Conservation (phyloP, 2,888 invertebrate genomes). For the Thereva unica region DNA sequence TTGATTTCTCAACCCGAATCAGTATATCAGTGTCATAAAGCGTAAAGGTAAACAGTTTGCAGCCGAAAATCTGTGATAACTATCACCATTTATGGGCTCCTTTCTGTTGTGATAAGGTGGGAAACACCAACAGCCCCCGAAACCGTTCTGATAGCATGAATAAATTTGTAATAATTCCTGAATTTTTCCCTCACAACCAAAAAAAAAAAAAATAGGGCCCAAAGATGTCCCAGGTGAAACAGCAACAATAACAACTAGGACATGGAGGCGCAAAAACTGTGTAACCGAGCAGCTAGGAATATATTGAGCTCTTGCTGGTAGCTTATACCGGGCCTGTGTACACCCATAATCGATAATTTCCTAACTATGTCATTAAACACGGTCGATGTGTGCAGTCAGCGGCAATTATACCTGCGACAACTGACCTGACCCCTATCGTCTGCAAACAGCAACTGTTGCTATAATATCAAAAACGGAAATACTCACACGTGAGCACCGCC, state of each 20-base stretch:
- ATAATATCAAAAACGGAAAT: constrained; percentile 16
- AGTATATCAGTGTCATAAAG: constrained; percentile 12
- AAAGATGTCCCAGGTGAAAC: too few relatives aligned
- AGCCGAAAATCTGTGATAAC: constrained; percentile 4
- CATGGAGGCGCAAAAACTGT: too few relatives aligned
- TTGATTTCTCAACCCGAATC: too few relatives aligned
- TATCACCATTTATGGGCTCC: constrained; percentile 26
- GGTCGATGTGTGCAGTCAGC: background rate
- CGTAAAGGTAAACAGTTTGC: constrained; percentile 27
- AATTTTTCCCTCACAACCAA: background rate
- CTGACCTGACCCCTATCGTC: constrained; percentile 14
- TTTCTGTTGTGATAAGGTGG: background rate
- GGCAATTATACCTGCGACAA: constrained; percentile 16
- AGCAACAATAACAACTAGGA: too few relatives aligned
- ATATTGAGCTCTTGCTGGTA: background rate
- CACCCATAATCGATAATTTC: constrained; percentile 18
- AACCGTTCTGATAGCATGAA: constrained; percentile 21
- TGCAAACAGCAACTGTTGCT: constrained; percentile 17
- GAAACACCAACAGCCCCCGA: constrained; percentile 14
- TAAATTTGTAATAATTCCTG: constrained; percentile 26
- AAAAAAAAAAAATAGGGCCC: too few relatives aligned
- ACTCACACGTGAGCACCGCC: constrained; percentile 23
- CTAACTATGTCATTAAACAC: background rate
- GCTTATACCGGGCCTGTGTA: background rate
- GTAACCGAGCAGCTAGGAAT: too few relatives aligned